A percentile compares a stretch with the other conserved stretches of the same genome.
Conservation (phyloP, 2,888 invertebrate genomes). For the Hipparchia sbordonii region DNA sequence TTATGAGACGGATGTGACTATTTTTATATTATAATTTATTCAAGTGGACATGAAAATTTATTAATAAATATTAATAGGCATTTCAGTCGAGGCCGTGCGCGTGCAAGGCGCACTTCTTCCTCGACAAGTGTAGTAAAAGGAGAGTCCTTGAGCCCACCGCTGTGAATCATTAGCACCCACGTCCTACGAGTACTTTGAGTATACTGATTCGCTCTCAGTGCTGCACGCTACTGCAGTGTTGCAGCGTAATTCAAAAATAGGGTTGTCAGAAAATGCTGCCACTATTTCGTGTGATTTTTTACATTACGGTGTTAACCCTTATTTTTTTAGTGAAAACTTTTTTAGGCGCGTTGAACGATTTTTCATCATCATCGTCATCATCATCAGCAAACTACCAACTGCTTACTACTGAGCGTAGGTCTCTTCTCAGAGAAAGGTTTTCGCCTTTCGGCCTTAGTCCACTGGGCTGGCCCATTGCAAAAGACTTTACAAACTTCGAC, state of each 20-base stretch:
- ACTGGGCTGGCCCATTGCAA: too few species aligned
- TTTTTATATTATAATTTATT: slow-evolving; percentile 17
- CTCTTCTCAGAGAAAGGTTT: too few species aligned
- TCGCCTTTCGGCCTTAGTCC: too few species aligned
- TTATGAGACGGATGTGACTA: slow-evolving; percentile 21
- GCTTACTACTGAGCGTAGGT: too few species aligned
- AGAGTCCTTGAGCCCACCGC: slow-evolving; percentile 75
- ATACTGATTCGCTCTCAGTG: slow-evolving; percentile 5
- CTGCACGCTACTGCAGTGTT: slow-evolving; percentile 29
- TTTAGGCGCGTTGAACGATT: too few species aligned
- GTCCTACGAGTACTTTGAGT: slow-evolving; percentile 9
- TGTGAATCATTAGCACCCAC: slow-evolving; percentile 74
- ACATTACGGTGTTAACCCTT: too few species aligned
- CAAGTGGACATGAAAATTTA: slow-evolving; percentile 20
- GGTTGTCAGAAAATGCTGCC: slow-evolving; percentile 20
- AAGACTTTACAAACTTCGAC: too few species aligned
- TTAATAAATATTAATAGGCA: slow-evolving; percentile 27
- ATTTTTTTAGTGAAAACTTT: too few species aligned
- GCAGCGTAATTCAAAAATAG: slow-evolving; percentile 34
- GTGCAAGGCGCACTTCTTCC: slow-evolving; percentile 48
- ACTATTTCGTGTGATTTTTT: too few species aligned
- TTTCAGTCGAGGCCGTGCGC: slow-evolving; percentile 31
- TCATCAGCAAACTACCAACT: too few species aligned
- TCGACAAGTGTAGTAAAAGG: slow-evolving; percentile 67
- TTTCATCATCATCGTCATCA: too few species aligned